phyloP scores from a whole-genome alignment of 1,140 invertebrate species.

The Asobara japonica region DNA sequence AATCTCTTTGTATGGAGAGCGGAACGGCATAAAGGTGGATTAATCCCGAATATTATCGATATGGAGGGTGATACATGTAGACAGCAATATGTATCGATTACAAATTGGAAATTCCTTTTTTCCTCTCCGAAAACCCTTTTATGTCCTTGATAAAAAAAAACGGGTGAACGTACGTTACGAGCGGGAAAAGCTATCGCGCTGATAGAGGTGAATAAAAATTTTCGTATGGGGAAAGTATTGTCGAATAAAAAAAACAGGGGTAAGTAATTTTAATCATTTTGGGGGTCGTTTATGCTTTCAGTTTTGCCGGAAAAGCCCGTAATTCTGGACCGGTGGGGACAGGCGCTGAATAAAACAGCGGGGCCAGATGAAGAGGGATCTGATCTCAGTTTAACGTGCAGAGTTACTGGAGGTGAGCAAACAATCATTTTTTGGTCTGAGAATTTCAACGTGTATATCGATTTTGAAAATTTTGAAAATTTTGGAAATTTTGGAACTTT shows the following conservation, averaged over 20 bases:
- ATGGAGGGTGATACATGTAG: not conserved
- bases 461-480: no score
- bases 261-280: not conserved
- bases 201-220: not conserved
- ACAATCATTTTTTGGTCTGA: not conserved
- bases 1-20: not conserved
- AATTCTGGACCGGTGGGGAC: slow-evolving; percentile 81
- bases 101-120: not conserved
- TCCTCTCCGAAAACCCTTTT: not conserved
- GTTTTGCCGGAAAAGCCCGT: slow-evolving; percentile 87
- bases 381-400: slow-evolving; percentile 70
- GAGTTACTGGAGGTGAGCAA: slow-evolving; percentile 71
- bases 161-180: not conserved
- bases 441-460: no score
- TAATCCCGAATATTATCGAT: slow-evolving; percentile 4
- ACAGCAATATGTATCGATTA: slow-evolving; percentile 4
- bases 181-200: not conserved
- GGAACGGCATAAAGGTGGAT: not conserved
- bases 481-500: not conserved
- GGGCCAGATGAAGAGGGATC: slow-evolving; percentile 77
- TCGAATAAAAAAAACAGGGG: not conserved
- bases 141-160: not conserved
- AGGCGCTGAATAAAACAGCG: slow-evolving; percentile 75
- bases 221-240: not conserved
- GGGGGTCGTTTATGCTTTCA: slow-evolving; percentile 67